These are phyloP conservation scores for Austrolebias charrua DNA, from an alignment of 2,797 vertebrate genomes.

Conservation along the genomic window DNA sequence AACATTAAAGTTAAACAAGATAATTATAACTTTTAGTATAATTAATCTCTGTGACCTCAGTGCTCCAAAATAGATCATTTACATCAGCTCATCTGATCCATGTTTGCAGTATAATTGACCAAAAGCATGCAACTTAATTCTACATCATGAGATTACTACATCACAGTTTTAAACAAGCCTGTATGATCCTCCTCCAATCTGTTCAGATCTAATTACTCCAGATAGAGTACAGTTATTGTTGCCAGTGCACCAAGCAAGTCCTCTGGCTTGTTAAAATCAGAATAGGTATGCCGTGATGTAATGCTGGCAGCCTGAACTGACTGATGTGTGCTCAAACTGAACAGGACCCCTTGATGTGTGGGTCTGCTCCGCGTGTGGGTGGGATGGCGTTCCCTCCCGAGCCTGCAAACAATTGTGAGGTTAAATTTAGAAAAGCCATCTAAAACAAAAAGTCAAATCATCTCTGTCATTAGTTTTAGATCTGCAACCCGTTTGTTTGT, in stretches of 20 bases:
- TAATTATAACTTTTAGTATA: slow-evolving; percentile 17
- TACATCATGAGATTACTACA: slow-evolving; percentile 40
- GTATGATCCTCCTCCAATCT: slow-evolving; percentile 57
- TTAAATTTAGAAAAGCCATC: slow-evolving; percentile 63
- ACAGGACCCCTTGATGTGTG: slow-evolving; percentile 45
- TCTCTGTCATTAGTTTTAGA: slow-evolving; percentile 58
- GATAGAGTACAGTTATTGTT: slow-evolving; percentile 36
- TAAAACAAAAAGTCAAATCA: slow-evolving; percentile 51
- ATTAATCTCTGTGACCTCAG: slow-evolving; percentile 29
- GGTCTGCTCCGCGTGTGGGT: slow-evolving; percentile 63
- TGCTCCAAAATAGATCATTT: slow-evolving; percentile 22
- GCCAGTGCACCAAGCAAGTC: slow-evolving; percentile 50
- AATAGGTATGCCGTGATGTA: slow-evolving; percentile 66
- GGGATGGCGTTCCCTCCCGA: slow-evolving; percentile 42
- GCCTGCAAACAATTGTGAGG: slow-evolving; percentile 71
- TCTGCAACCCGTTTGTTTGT: slow-evolving; percentile 64
- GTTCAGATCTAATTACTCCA: slow-evolving; percentile 48
- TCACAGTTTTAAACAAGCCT: slow-evolving; percentile 36
- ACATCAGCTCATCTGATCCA: slow-evolving; percentile 23
- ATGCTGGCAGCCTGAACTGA: slow-evolving; percentile 61
- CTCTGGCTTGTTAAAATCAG: slow-evolving; percentile 42
- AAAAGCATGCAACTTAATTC: slow-evolving; percentile 45
- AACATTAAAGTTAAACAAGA: slow-evolving; percentile 27
- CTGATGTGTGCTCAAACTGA: slow-evolving; percentile 61
- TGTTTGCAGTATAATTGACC: slow-evolving; percentile 42